Percentiles rank a stretch among this genome's conserved stretches.
Evolutionary conservation across 1,140 invertebrate genomes (phyloP).

Genomic region (Drosophila kohkoa): DNA sequence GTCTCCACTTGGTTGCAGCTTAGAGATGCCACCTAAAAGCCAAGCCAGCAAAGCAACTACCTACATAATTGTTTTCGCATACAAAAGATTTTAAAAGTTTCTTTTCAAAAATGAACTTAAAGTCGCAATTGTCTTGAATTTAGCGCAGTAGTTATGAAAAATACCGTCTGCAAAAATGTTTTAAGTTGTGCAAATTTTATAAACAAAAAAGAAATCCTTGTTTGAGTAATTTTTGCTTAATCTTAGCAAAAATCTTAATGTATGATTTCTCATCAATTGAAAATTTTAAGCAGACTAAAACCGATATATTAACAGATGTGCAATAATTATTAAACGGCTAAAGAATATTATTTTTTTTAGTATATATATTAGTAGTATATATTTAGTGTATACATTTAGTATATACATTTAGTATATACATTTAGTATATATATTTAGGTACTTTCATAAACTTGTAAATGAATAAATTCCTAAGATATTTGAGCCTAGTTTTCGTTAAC

Average conservation of each 20-base stretch:
- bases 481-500: background rate
- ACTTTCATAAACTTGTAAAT: no score
- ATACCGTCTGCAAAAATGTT: background rate
- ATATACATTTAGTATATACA: no score
- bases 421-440: no score
- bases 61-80: slow-evolving; percentile 46
- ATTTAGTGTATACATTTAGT: no score
- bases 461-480: background rate
- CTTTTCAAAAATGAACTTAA: slow-evolving; percentile 14
- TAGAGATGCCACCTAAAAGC: slow-evolving; percentile 62
- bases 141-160: background rate
- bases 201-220: background rate
- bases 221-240: background rate
- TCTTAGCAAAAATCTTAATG: no score
- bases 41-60: slow-evolving; percentile 11
- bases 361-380: no score
- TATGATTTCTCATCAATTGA: no score
- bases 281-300: no score
- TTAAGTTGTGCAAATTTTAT: background rate
- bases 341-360: no score
- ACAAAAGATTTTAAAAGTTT: slow-evolving; percentile 44
- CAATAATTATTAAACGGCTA: no score
- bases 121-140: slow-evolving; percentile 14
- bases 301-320: no score
- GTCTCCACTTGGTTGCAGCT: slow-evolving; percentile 55